Evolutionary conservation across 1,140 invertebrate species (phyloP), one percentile per base, ranked within the genome.

Genomic region (Aphaenogaster rudis): DNA sequence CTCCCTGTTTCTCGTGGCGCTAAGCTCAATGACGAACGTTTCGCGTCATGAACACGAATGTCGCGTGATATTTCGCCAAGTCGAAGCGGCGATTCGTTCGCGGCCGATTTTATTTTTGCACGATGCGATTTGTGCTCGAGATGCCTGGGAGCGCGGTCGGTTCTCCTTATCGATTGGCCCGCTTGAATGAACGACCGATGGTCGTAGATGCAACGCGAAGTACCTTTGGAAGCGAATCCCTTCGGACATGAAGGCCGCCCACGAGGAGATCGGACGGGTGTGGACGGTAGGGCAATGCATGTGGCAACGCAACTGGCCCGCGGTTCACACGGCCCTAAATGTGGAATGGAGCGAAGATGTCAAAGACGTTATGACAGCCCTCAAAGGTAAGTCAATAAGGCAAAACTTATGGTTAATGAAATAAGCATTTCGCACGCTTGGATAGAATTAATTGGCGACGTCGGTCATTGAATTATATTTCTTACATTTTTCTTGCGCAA

Each of bases 181-280:
- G 45, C 64, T 76, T 84, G 72, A 90, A 84, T 80, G 71, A 66
- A 86, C 80, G 45, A 80, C 33, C 17, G 17, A 15, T 21, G 21
- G 87, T 96, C 96, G 81, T 93, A 98, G 98, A 95, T 98, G 97
- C 93, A 98, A 98, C 96, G 98, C 98, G 5, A 99, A 99, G 95
- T 98, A 97, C 95, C 95, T 99, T 89, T 99, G 98, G 98, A 98
- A 99, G 94, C 96, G 98, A 93, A 98, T 98, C 90, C 98, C 98
- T 28, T 91, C 94, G 57, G 96, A 93, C 92, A 93, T 98, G 11
- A 98, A 98, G 95, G 95, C 94, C 72, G 96, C 96, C 28, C 97
- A 96, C 94, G 94, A 97, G 48, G 98, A 99, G 96, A 95, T 99
- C 87, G 94, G 91, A 54, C 96, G 96, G 69, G 97, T 99, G 81